phyloP scores from a whole-genome alignment of 2,797 vertebrate genomes.

The Tolypeutes matacus region DNA sequence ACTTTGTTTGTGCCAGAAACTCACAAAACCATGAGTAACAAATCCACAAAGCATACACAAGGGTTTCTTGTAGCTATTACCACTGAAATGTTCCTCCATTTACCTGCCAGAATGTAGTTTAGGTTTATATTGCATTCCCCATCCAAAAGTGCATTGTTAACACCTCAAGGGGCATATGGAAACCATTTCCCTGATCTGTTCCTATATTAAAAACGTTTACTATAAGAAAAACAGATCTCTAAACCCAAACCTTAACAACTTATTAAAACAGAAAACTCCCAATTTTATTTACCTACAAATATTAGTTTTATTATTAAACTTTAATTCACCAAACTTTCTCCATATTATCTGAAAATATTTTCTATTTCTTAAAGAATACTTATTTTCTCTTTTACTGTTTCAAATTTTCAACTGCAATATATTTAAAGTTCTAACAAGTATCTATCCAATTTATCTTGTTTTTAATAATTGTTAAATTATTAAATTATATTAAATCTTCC shows the following conservation, averaged over 20 bases:
- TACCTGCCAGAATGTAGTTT: conserved; percentile 68
- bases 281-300: conserved; percentile 73
- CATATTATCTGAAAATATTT: conserved; percentile 69
- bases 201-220: conserved; percentile 77
- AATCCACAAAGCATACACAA: conserved; percentile 74
- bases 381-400: conserved; percentile 60
- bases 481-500: conserved; percentile 42
- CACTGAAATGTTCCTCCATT: conserved; percentile 64
- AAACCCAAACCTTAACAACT: conserved; percentile 67
- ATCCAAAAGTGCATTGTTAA: conserved; percentile 73
- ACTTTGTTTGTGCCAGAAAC: conserved; percentile 76
- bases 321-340: conserved; percentile 69
- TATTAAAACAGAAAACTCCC: conserved; percentile 74
- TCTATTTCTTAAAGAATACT: conserved; percentile 66
- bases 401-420: conserved; percentile 61
- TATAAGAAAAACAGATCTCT: conserved; percentile 73
- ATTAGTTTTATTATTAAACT: conserved; percentile 69
- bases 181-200: conserved; percentile 73
- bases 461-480: conserved; percentile 62
- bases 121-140: conserved; percentile 78
- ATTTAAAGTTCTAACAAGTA: conserved; percentile 62
- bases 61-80: conserved; percentile 71
- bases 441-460: conserved; percentile 14
- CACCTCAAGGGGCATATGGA: conserved; percentile 80
- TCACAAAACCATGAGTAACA: conserved; percentile 72